Conservation (phyloP, 2,113 vertebrate genomes). For the Syngnathoides biaculeatus region DNA sequence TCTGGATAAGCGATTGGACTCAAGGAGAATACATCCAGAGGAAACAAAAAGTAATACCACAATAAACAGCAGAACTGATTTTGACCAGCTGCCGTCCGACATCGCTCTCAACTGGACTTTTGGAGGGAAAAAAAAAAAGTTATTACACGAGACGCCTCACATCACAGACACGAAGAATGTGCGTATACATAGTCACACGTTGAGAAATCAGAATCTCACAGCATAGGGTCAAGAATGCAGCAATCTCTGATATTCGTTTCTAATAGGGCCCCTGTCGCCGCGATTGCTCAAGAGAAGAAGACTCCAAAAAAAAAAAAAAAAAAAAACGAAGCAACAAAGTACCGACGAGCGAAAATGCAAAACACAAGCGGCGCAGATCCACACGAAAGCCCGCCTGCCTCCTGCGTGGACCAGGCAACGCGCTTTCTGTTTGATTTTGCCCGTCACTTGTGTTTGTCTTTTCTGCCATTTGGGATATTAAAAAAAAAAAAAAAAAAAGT, state of each 20-base stretch:
- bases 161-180: background rate
- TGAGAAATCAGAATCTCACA: background rate
- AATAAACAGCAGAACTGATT: conserved; percentile 36
- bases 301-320: too few species aligned
- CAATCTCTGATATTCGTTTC: conserved; percentile 34
- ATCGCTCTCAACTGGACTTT: conserved; percentile 15
- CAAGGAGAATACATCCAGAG: conserved; percentile 41
- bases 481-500: conserved; percentile 7
- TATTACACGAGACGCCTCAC: background rate
- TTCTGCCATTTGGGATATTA: conserved; percentile 42
- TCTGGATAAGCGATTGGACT: conserved; percentile 50
- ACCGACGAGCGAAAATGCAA: conserved; percentile 60
- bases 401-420: conserved; percentile 47
- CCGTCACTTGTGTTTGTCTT: conserved; percentile 45
- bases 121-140: too few species aligned
- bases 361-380: conserved; percentile 56
- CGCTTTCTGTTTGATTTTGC: conserved; percentile 50
- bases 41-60: conserved; percentile 52
- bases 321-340: conserved; percentile 51
- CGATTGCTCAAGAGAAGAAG: conserved; percentile 24
- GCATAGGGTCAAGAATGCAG: conserved; percentile 36
- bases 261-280: conserved; percentile 32
- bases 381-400: conserved; percentile 59
- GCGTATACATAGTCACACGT: conserved; percentile 4
- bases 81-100: conserved; percentile 35